These are phyloP conservation scores for Sinocyclocheilus grahami DNA, from an alignment of 2,113 vertebrate species.

Conservation along the genomic window DNA sequence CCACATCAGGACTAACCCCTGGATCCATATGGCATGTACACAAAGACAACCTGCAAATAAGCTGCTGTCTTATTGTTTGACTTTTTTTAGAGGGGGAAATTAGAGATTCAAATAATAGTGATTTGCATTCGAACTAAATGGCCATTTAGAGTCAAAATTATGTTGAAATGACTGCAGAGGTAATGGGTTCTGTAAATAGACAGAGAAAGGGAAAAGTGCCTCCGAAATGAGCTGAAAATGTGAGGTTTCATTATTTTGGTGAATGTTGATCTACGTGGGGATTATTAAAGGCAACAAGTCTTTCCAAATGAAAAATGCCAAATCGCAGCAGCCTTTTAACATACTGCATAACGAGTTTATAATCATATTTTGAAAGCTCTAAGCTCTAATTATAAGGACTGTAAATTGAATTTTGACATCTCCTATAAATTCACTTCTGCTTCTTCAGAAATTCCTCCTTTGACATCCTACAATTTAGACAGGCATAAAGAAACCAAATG, in stretches of 20 bases:
- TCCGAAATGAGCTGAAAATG: conserved; percentile 53
- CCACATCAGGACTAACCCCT: not conserved
- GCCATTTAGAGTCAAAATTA: conserved; percentile 59
- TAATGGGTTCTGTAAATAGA: conserved; percentile 59
- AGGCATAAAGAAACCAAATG: not conserved
- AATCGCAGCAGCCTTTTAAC: conserved; percentile 47
- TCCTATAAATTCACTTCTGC: conserved; percentile 20
- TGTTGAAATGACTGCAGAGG: conserved; percentile 53
- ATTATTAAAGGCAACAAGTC: conserved; percentile 54
- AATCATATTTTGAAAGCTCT: conserved; percentile 55
- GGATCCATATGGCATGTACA: not conserved
- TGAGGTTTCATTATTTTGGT: conserved; percentile 55
- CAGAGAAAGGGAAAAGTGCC: conserved; percentile 52
- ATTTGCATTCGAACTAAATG: conserved; percentile 61
- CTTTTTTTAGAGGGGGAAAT: conserved; percentile 46
- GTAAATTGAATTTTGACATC: conserved; percentile 54
- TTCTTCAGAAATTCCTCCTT: conserved; percentile 33
- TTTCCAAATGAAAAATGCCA: conserved; percentile 47
- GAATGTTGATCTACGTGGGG: conserved; percentile 49
- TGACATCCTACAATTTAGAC: not conserved
- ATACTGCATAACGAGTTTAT: conserved; percentile 56
- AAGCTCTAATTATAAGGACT: conserved; percentile 41
- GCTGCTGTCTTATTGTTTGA: conserved; percentile 14
- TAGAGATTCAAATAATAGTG: conserved; percentile 57
- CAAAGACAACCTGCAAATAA: conserved; percentile 24